Evolutionary conservation across 2,888 invertebrate species (phyloP), one percentile per base, ranked within the genome.

Genomic region (Embidobia sp.): DNA sequence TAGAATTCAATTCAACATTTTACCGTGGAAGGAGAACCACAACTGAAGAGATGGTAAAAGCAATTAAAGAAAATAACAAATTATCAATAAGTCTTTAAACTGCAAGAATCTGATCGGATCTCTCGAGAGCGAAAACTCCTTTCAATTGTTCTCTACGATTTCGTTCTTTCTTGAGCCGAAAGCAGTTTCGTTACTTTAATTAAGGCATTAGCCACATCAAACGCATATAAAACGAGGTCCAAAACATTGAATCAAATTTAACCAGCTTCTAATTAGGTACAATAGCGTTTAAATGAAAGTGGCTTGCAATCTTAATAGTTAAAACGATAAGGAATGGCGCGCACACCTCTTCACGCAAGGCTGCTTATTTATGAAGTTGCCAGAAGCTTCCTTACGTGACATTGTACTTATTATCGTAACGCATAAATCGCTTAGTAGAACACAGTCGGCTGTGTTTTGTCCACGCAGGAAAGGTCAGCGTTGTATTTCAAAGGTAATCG

Each of bases 361-460:
- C 49, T 42, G 31, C 29, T 69, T 67, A 59, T 59, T 64, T 57
- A 61, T 69, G 63, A 69, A 67, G 51, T 69, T 69, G 35, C 75
- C 40, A 69, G 64, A 76, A 69, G 53, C 67, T 69, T 69, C 64
- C 64, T 69, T 64, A 57, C 74, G 74, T 61, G 74, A 57, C 46
- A 55, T 55, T 49, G 55, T 33, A 13, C 63, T 63, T 69, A 73
- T 73, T 74, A 66, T 74, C 66, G 64, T 59, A 55, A 73, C 37
- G 44, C 40, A 66, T 73, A 53, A 74, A 66, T 74, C 61, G 66
- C 57, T 53, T 61, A 29, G 57, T 29, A 48, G 22, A 18, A 64
- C 67, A 31, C 16, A 55, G 44, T 51, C 46, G 11, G 16, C 42
- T 51, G 18, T 44, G 48, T 46, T 61, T 44, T 61, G 35, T 70